Evolutionary conservation across 2,888 invertebrate species (phyloP).

Genomic region (Metacarcinus magister): DNA sequence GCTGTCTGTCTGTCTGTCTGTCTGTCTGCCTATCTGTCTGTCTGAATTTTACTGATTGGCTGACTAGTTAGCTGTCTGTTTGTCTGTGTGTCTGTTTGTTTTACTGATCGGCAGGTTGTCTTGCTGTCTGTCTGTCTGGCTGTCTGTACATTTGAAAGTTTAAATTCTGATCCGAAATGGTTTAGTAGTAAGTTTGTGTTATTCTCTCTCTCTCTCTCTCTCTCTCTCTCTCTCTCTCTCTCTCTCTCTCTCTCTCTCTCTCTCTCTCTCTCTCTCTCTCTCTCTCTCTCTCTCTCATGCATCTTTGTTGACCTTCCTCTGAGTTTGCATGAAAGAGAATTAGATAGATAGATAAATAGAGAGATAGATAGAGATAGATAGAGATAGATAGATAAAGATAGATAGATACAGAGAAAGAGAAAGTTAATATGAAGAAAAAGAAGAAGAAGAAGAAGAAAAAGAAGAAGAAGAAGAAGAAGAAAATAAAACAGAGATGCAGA

Average conservation of each 20-base stretch:
- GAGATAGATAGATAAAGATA: too few species aligned
- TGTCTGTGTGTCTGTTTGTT: neutral
- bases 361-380: too few species aligned
- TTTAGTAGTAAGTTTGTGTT: neutral
- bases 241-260: constrained; percentile 26
- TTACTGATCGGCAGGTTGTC: neutral
- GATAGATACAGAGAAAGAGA: neutral
- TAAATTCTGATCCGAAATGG: neutral
- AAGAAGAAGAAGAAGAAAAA: neutral
- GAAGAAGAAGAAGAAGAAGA: neutral
- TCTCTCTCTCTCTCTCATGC: neutral
- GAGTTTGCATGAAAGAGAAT: neutral
- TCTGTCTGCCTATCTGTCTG: neutral
- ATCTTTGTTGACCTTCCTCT: constrained; percentile 5
- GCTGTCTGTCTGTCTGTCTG: neutral
- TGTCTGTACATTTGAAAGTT: neutral
- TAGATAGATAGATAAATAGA: too few species aligned
- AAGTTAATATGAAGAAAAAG: neutral
- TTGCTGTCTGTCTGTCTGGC: neutral
- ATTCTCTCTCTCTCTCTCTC: constrained; percentile 6
- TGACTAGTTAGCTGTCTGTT: neutral
- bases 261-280: constrained; percentile 26
- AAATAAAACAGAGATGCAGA: neutral
- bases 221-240: constrained; percentile 26
- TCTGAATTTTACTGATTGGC: too few species aligned